Evolutionary conservation across 2,888 invertebrate species (phyloP).

Genomic region (Ophraella communa): DNA sequence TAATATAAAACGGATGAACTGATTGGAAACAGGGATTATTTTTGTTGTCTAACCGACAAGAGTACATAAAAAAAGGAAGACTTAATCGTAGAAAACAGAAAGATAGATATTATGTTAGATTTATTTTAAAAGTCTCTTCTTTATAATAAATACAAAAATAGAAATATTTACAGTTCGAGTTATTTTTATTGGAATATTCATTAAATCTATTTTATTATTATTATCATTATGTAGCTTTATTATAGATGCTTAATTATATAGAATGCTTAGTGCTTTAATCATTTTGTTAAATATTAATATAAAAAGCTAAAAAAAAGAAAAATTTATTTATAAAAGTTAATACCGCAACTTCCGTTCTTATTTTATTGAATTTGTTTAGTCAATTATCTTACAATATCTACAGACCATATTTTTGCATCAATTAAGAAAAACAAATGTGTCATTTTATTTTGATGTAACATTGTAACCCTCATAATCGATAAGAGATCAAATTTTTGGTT

Average conservation of each 20-base stretch:
- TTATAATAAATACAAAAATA: conserved; percentile 5
- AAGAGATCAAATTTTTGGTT: too few relatives aligned
- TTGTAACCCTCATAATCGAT: too few relatives aligned
- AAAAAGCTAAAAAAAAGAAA: not conserved
- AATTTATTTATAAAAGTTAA: not conserved
- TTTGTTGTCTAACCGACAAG: not conserved
- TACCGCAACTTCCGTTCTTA: not conserved
- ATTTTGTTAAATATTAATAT: not conserved
- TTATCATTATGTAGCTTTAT: not conserved
- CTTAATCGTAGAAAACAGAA: not conserved
- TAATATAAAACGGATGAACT: not conserved
- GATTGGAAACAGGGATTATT: not conserved
- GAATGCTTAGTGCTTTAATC: not conserved
- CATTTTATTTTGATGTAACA: too few relatives aligned
- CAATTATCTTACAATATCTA: not conserved
- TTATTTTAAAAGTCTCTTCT: not conserved
- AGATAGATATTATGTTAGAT: conserved; percentile 14
- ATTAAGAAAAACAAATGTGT: too few relatives aligned
- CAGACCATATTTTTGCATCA: not conserved
- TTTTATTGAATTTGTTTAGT: not conserved
- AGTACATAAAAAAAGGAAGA: not conserved
- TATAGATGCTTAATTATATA: not conserved
- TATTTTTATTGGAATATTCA: conserved; percentile 29
- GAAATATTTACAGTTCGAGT: conserved; percentile 6
- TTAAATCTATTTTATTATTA: not conserved